phyloP scores from a whole-genome alignment of 2,113 vertebrate genomes.

The Larimichthys polyactis region DNA sequence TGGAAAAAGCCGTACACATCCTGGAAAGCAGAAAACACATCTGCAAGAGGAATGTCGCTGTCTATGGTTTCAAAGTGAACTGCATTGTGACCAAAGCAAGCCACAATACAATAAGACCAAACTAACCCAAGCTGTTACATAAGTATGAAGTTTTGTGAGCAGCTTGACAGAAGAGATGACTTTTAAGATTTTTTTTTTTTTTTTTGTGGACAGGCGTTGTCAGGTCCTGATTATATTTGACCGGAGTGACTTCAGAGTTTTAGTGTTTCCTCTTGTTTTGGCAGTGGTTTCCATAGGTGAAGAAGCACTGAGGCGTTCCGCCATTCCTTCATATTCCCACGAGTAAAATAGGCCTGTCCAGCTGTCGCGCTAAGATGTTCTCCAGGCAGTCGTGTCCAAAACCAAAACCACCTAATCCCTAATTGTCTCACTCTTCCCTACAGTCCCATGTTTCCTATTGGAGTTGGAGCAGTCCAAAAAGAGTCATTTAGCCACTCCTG shows the following conservation, averaged over 20 bases:
- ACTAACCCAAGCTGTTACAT: neutral
- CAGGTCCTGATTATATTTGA: conserved; percentile 48
- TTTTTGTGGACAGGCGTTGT: conserved; percentile 49
- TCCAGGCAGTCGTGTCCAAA: conserved; percentile 46
- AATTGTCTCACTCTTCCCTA: conserved; percentile 47
- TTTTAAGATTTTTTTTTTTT: conserved; percentile 27
- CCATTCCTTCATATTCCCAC: conserved; percentile 64
- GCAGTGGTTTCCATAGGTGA: conserved; percentile 55
- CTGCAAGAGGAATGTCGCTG: conserved; percentile 31
- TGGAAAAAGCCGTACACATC: conserved; percentile 37
- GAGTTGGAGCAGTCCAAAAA: conserved; percentile 17
- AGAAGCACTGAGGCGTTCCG: conserved; percentile 50
- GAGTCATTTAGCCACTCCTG: conserved; percentile 50
- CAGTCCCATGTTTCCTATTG: conserved; percentile 26
- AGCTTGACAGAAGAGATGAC: conserved; percentile 31
- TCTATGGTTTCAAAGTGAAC: conserved; percentile 26
- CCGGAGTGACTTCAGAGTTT: conserved; percentile 58
- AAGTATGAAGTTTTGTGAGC: neutral
- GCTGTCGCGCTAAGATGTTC: conserved; percentile 62
- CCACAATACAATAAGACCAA: neutral
- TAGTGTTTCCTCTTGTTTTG: conserved; percentile 66
- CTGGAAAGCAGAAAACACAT: conserved; percentile 54
- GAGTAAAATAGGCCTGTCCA: conserved; percentile 62
- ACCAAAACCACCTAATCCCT: conserved; percentile 58
- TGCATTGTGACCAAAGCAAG: conserved; percentile 10